A percentile compares a stretch with the other conserved stretches of the same genome.
These are phyloP conservation scores for Oplegnathus fasciatus DNA, from an alignment of 2,113 vertebrate species.

Conservation along the genomic window DNA sequence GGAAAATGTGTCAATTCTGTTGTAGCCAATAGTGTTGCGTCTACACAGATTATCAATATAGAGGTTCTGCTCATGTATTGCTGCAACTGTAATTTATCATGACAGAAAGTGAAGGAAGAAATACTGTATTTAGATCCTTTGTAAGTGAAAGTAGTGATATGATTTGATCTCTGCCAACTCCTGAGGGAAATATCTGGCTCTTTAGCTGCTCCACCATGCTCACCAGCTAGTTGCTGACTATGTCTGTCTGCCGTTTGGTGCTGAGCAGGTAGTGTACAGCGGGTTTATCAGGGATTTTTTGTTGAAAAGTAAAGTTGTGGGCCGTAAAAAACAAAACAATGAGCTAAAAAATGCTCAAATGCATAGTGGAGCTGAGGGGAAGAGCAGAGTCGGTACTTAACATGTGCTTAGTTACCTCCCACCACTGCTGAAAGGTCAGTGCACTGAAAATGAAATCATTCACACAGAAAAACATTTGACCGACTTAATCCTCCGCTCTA, in stretches of 20 bases:
- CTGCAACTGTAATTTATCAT: background rate
- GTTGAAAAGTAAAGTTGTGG: background rate
- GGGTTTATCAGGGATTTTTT: background rate
- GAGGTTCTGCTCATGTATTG: background rate
- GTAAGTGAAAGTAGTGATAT: background rate
- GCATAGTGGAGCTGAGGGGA: too few relatives aligned
- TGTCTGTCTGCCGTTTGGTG: background rate
- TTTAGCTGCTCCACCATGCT: background rate
- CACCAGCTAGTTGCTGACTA: background rate
- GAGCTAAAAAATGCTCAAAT: too few relatives aligned
- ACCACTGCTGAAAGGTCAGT: background rate
- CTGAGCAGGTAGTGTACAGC: background rate
- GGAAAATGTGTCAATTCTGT: slow-evolving; percentile 35
- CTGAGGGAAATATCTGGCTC: too few relatives aligned
- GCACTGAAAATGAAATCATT: slow-evolving; percentile 26
- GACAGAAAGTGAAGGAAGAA: background rate
- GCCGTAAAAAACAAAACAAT: background rate
- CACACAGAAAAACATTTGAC: background rate
- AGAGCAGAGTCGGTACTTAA: background rate
- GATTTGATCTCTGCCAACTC: too few relatives aligned
- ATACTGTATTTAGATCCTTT: slow-evolving; percentile 6
- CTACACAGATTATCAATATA: slow-evolving; percentile 5
- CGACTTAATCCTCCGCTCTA: slow-evolving; percentile 32
- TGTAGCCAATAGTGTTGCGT: slow-evolving; percentile 13
- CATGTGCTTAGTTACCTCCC: background rate